Percentiles rank a stretch among this genome's conserved stretches.
Conservation (phyloP, 2,888 invertebrate species). For the Macrostomum cliftonense region DNA sequence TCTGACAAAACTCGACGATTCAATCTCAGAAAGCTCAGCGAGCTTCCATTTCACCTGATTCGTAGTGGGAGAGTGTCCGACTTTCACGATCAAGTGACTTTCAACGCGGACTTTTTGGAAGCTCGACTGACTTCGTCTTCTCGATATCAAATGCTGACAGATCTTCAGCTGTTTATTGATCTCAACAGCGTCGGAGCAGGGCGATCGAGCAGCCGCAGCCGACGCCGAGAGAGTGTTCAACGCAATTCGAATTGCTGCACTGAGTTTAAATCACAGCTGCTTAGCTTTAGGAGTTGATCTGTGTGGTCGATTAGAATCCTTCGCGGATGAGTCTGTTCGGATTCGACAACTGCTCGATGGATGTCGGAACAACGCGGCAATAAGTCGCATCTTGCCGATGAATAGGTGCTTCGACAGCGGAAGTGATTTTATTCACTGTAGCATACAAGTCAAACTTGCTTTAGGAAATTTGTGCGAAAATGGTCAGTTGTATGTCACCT, state of each 20-base stretch:
- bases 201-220: neutral
- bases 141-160: no score
- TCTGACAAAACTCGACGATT: constrained; percentile 43
- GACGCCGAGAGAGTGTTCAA: constrained; percentile 3
- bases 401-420: neutral
- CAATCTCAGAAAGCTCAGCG: constrained; percentile 26
- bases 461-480: no score
- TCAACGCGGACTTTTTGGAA: constrained; percentile 27
- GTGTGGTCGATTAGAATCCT: neutral
- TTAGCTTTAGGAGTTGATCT: neutral
- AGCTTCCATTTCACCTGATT: constrained; percentile 23
- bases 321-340: neutral
- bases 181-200: no score
- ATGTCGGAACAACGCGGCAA: neutral
- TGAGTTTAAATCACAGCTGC: constrained; percentile 1
- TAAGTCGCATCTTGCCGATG: neutral
- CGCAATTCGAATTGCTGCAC: constrained; percentile 1
- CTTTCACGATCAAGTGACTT: neutral
- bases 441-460: no score
- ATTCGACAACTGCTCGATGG: neutral
- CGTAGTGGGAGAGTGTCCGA: neutral
- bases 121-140: constrained; percentile 39
- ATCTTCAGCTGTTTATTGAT: no score
- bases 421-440: neutral
- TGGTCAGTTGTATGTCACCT: no score